These are phyloP conservation scores for Oncorhynchus gorbuscha DNA, from an alignment of 2,113 vertebrate genomes.

Conservation along the genomic window DNA sequence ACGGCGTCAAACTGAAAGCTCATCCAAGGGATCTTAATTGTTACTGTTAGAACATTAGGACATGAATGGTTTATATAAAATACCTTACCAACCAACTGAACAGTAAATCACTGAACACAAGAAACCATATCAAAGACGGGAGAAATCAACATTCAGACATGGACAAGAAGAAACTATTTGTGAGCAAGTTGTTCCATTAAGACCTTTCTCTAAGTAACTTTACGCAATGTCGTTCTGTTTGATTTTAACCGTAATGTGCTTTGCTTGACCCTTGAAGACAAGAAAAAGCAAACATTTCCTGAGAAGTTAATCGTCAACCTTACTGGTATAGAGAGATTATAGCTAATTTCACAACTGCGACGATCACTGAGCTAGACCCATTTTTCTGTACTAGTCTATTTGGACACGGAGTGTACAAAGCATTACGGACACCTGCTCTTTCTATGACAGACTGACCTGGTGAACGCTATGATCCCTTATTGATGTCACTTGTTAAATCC, in stretches of 20 bases:
- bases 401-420: background rate
- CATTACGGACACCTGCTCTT: too few species aligned
- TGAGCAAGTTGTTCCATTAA: background rate
- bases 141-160: slow-evolving; percentile 1
- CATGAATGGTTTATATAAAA: background rate
- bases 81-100: background rate
- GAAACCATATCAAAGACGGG: background rate
- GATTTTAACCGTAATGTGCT: slow-evolving; percentile 15
- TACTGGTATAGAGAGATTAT: slow-evolving; percentile 80
- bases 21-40: background rate
- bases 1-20: background rate
- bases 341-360: slow-evolving; percentile 54
- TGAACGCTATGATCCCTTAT: too few species aligned
- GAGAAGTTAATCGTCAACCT: slow-evolving; percentile 91
- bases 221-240: slow-evolving; percentile 8
- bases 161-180: background rate
- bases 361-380: slow-evolving; percentile 46
- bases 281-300: slow-evolving; percentile 80
- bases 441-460: too few species aligned
- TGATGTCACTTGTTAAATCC: too few species aligned
- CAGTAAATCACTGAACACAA: background rate
- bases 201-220: slow-evolving; percentile 11
- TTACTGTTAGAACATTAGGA: background rate
- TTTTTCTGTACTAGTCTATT: slow-evolving; percentile 4
- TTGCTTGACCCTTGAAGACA: background rate